Evolutionary conservation across 64 coral and sea anemone species (phyloP).

Genomic region (Montipora foliosa): DNA sequence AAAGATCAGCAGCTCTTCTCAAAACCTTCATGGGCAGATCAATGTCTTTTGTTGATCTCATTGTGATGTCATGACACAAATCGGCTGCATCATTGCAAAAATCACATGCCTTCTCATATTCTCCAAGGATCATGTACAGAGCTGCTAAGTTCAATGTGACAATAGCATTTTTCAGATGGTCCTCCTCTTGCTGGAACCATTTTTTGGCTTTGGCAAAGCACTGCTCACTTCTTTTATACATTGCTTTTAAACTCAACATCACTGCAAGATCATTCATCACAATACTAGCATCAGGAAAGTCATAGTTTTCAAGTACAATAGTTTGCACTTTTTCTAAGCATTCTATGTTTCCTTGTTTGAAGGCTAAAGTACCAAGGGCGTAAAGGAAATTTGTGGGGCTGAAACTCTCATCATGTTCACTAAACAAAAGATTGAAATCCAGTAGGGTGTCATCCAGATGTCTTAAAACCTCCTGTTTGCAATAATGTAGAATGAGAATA

Average conservation of each 20-base stretch:
- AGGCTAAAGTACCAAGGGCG: not conserved
- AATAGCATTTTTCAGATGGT: not conserved
- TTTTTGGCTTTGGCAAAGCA: not conserved
- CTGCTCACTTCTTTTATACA: not conserved
- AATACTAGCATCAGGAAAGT: not conserved
- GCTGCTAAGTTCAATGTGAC: not conserved
- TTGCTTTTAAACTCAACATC: not conserved
- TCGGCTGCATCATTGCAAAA: not conserved
- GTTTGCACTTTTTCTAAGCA: not conserved
- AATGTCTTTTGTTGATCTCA: not conserved
- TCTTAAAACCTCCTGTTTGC: not conserved
- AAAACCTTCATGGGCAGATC: not conserved
- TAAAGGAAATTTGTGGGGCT: not conserved
- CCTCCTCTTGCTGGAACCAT: not conserved
- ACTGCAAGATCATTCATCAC: conserved; percentile 26
- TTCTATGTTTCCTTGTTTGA: not conserved
- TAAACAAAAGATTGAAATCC: not conserved
- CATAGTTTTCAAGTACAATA: not conserved
- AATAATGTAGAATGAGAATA: not conserved
- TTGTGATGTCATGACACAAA: conserved; percentile 7
- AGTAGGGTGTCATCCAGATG: not conserved
- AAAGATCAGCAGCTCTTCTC: not conserved
- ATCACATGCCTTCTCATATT: not conserved
- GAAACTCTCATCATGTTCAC: not conserved
- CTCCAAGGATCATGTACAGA: not conserved